A percentile compares a stretch with the other conserved stretches of the same genome.
These are phyloP conservation scores for Drosophila algonquin DNA, from an alignment of 2,888 invertebrate species.

Conservation along the genomic window DNA sequence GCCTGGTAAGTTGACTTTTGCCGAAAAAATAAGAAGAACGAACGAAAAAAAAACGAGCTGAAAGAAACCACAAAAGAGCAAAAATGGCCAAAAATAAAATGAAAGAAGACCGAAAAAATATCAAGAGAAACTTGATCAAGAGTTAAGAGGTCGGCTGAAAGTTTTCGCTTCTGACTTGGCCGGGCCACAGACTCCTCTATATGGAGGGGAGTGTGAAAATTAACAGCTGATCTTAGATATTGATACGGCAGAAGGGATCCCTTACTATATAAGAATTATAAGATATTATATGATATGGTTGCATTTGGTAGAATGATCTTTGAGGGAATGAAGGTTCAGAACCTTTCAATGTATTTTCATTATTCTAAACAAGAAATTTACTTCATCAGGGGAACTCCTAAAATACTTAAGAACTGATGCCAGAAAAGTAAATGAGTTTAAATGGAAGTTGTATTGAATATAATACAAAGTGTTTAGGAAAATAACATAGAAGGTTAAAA, in stretches of 20 bases:
- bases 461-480: no score
- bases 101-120: constrained; percentile 53
- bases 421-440: no score
- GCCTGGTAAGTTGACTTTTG: constrained; percentile 68
- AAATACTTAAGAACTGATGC: no score
- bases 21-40: constrained; percentile 50
- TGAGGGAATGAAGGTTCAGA: neutral
- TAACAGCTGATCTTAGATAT: constrained; percentile 39
- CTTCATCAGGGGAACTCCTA: no score
- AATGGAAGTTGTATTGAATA: no score
- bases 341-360: neutral
- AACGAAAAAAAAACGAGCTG: constrained; percentile 19
- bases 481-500: no score
- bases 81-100: constrained; percentile 46
- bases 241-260: constrained; percentile 4
- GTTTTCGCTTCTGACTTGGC: constrained; percentile 50
- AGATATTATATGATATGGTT: neutral
- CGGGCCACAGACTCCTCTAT: constrained; percentile 53
- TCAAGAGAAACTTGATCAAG: constrained; percentile 70
- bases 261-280: neutral
- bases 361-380: no score
- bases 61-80: constrained; percentile 29
- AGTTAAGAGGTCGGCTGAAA: constrained; percentile 56
- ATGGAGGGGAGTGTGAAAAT: constrained; percentile 39
- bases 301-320: neutral